These are phyloP conservation scores for Panzeria rudis DNA, from an alignment of 2,888 invertebrate genomes.

Conservation along the genomic window DNA sequence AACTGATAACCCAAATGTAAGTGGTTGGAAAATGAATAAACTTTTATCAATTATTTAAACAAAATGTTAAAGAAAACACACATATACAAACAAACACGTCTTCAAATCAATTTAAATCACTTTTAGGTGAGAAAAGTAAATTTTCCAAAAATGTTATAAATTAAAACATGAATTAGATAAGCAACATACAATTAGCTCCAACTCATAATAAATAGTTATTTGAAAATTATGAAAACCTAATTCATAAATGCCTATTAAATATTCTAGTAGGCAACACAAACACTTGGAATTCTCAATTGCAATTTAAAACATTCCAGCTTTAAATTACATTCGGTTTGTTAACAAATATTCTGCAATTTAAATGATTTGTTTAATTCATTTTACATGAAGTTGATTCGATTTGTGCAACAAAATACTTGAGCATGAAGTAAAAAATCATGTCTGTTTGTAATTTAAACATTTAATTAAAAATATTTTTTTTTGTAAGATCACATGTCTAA, in stretches of 20 bases:
- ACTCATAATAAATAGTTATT: conserved; percentile 8
- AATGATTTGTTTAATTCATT: conserved; percentile 41
- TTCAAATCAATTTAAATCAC: background rate
- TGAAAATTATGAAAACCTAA: conserved; percentile 40
- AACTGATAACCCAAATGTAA: too few species aligned
- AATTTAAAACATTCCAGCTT: conserved; percentile 32
- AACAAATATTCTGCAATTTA: conserved; percentile 55
- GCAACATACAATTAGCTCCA: conserved; percentile 3
- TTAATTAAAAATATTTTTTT: conserved; percentile 40
- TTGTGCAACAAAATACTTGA: conserved; percentile 45
- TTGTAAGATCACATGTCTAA: conserved; percentile 65
- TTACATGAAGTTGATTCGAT: conserved; percentile 39
- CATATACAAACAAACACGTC: background rate
- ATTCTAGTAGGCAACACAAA: conserved; percentile 16
- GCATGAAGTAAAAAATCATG: conserved; percentile 57
- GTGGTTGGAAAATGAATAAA: too few species aligned
- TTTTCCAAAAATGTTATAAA: conserved; percentile 16
- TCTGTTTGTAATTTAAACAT: conserved; percentile 53
- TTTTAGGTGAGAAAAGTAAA: conserved; percentile 54
- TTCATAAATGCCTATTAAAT: conserved; percentile 26
- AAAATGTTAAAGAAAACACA: too few species aligned
- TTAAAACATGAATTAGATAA: conserved; percentile 40
- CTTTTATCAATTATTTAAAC: too few species aligned
- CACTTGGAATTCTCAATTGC: conserved; percentile 3
- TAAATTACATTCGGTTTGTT: conserved; percentile 46